Evolutionary conservation across 2,797 vertebrate genomes (phyloP).

Genomic region (Mus spretus): DNA sequence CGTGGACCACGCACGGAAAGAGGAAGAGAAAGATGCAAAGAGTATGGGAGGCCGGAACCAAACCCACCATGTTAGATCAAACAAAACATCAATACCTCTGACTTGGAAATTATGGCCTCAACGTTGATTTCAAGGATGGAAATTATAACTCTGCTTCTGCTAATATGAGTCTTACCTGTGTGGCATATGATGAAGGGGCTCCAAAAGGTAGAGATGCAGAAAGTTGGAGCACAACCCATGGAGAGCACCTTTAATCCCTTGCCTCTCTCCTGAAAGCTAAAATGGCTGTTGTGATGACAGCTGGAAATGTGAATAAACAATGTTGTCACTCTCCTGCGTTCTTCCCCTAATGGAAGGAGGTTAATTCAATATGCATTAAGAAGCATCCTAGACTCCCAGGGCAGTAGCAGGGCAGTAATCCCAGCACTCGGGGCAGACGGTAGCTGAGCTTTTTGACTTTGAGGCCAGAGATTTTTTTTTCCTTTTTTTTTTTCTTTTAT

Average conservation of each 20-base stretch:
- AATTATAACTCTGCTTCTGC: slow-evolving; percentile 49
- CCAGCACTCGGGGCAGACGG: background rate
- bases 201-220: slow-evolving; percentile 57
- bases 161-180: slow-evolving; percentile 66
- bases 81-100: background rate
- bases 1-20: background rate
- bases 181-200: slow-evolving; percentile 29
- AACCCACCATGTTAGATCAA: background rate
- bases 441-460: background rate
- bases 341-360: background rate
- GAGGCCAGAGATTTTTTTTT: background rate
- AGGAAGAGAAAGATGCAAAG: background rate
- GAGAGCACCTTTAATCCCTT: background rate
- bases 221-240: slow-evolving; percentile 34
- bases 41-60: slow-evolving; percentile 20
- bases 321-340: background rate
- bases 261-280: slow-evolving; percentile 42
- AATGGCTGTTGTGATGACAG: slow-evolving; percentile 70
- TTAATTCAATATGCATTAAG: slow-evolving; percentile 43
- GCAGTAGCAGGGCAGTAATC: background rate
- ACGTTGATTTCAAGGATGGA: slow-evolving; percentile 21
- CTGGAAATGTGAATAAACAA: slow-evolving; percentile 60
- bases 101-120: slow-evolving; percentile 36
- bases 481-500: background rate
- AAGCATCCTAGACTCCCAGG: background rate